phyloP scores from a whole-genome alignment of 2,888 invertebrate genomes.

The Phymatocera aterrima region DNA sequence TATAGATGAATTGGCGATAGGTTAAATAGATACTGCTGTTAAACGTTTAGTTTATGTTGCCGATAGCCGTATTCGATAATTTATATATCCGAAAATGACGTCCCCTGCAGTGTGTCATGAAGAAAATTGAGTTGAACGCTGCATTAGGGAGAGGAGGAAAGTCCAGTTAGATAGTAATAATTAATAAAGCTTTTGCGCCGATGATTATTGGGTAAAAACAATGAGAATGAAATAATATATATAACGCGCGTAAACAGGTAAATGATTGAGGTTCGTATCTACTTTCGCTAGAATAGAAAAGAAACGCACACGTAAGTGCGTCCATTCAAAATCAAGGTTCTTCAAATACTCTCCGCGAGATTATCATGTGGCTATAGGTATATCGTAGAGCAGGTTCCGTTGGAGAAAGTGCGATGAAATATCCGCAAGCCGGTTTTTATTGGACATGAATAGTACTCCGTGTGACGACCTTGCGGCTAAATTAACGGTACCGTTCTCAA shows the following conservation, averaged over 20 bases:
- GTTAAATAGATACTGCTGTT: background rate
- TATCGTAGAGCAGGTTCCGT: conserved; percentile 25
- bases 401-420: conserved; percentile 33
- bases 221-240: background rate
- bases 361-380: background rate
- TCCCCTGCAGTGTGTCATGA: no score
- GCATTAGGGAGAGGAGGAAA: background rate
- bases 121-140: background rate
- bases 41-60: background rate
- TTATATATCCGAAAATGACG: no score
- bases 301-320: background rate
- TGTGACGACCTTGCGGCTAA: conserved; percentile 10
- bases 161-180: background rate
- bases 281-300: conserved; percentile 31
- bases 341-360: background rate
- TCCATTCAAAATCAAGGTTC: conserved; percentile 26
- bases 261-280: background rate
- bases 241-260: background rate
- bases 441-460: background rate
- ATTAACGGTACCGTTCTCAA: conserved; percentile 11
- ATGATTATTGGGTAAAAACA: background rate
- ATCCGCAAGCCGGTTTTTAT: background rate
- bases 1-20: no score
- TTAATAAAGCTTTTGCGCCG: background rate
- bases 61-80: no score